Percentiles rank a stretch among this genome's conserved stretches.
These are phyloP conservation scores for Mythimna lalbum DNA, from an alignment of 2,888 invertebrate genomes.

Conservation along the genomic window DNA sequence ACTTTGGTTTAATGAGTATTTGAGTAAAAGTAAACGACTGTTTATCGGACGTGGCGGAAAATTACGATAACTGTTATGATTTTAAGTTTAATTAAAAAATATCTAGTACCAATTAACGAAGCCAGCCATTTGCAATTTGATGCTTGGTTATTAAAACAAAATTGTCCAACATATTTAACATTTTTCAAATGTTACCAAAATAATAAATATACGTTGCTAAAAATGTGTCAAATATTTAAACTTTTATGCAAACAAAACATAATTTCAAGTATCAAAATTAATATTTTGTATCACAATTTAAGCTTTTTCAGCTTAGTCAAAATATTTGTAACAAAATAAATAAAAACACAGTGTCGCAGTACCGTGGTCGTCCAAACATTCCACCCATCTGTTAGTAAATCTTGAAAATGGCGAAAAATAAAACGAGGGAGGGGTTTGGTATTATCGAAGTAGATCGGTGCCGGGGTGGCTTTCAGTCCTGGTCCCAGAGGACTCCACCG, in stretches of 20 bases:
- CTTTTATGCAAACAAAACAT: not conserved
- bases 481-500: slow-evolving; percentile 70
- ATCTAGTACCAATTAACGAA: not conserved
- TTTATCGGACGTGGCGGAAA: slow-evolving; percentile 45
- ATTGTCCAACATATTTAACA: not conserved
- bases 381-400: slow-evolving; percentile 61
- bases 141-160: not conserved
- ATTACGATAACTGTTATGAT: slow-evolving; percentile 29
- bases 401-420: slow-evolving; percentile 69
- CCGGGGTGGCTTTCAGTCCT: slow-evolving; percentile 74
- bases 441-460: slow-evolving; percentile 76
- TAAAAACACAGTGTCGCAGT: slow-evolving; percentile 24
- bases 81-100: slow-evolving; percentile 1
- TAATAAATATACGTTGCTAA: not conserved
- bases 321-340: slow-evolving; percentile 32
- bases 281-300: not conserved
- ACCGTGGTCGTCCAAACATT: slow-evolving; percentile 37
- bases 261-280: not conserved
- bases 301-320: not conserved
- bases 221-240: not conserved
- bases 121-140: not conserved
- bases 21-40: slow-evolving; percentile 54
- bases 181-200: not conserved
- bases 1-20: slow-evolving; percentile 61
- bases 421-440: slow-evolving; percentile 71